phyloP scores from a whole-genome alignment of 2,113 vertebrate genomes.

The Sialia sialis region DNA sequence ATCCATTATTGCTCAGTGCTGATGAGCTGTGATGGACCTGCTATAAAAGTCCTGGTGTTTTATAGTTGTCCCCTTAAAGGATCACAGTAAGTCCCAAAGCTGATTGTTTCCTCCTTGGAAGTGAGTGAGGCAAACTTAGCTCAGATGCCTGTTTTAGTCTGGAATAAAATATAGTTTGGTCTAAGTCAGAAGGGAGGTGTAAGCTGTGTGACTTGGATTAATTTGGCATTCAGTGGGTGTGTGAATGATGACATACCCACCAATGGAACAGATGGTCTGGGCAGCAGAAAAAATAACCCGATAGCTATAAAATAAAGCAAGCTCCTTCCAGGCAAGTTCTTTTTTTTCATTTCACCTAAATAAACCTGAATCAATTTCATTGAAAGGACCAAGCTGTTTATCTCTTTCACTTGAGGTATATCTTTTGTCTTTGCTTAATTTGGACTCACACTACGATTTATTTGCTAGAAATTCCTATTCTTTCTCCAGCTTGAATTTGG shows the following conservation, averaged over 20 bases:
- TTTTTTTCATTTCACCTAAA: neutral
- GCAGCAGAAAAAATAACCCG: slow-evolving; percentile 48
- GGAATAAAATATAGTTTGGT: slow-evolving; percentile 43
- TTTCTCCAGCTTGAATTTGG: neutral
- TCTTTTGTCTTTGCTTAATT: neutral
- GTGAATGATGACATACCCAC: slow-evolving; percentile 34
- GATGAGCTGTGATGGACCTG: accelerated
- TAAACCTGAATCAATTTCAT: neutral
- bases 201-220: slow-evolving; percentile 55
- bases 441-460: neutral
- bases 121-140: neutral
- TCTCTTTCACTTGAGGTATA: neutral
- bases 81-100: neutral
- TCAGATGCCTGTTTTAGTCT: neutral
- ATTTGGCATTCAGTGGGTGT: slow-evolving; percentile 65
- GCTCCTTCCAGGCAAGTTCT: neutral
- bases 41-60: neutral
- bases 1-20: neutral
- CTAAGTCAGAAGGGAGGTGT: slow-evolving; percentile 48
- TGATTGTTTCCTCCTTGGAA: neutral
- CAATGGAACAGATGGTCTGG: slow-evolving; percentile 59
- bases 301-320: slow-evolving; percentile 40
- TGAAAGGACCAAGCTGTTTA: neutral
- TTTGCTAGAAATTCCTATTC: neutral
- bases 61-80: neutral